These are phyloP conservation scores for Hemithea aestivaria DNA, from an alignment of 2,888 invertebrate species.

Conservation along the genomic window DNA sequence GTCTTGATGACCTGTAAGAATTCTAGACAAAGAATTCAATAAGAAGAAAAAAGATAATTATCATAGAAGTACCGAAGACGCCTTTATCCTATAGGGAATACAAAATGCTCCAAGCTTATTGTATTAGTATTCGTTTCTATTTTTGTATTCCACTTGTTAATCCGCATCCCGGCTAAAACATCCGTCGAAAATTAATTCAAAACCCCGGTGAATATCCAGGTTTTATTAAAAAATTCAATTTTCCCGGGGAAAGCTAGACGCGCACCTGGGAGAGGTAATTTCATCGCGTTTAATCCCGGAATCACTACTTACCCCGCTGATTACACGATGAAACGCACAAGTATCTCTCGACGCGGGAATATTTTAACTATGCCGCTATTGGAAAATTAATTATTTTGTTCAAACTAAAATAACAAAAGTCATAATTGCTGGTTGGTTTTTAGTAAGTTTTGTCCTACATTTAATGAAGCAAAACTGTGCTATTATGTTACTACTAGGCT, in stretches of 20 bases:
- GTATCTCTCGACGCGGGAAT: slow-evolving; percentile 23
- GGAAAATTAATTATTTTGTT: not conserved
- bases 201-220: slow-evolving; percentile 15
- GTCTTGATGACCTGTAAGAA: no score
- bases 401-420: slow-evolving; percentile 3
- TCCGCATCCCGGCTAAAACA: slow-evolving; percentile 20
- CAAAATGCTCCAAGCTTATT: not conserved
- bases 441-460: no score
- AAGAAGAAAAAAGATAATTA: no score
- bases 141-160: slow-evolving; percentile 11
- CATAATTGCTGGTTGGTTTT: slow-evolving; percentile 6
- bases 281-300: slow-evolving; percentile 43
- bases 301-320: slow-evolving; percentile 42
- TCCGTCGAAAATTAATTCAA: slow-evolving; percentile 24
- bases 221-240: slow-evolving; percentile 43
- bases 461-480: no score
- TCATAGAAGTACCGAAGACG: no score
- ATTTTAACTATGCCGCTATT: slow-evolving; percentile 10
- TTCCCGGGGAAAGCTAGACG: slow-evolving; percentile 20
- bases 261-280: slow-evolving; percentile 35
- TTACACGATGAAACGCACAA: slow-evolving; percentile 30
- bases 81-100: no score
- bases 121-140: not conserved
- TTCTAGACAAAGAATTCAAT: no score
- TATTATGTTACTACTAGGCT: no score